Evolutionary conservation across 2,888 invertebrate species (phyloP).

Genomic region (Leptinotarsa peninsularis): DNA sequence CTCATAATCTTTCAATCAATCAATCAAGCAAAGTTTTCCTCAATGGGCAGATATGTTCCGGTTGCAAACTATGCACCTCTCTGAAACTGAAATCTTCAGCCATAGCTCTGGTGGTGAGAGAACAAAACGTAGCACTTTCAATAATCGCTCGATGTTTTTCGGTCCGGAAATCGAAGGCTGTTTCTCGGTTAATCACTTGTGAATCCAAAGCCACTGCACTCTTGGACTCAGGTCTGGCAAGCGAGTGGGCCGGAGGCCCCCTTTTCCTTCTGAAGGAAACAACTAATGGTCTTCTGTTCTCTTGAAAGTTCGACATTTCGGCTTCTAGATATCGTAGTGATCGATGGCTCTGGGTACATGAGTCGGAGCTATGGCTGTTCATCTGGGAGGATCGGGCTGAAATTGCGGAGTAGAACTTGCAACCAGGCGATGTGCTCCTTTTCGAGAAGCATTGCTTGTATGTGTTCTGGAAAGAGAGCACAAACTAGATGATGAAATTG

Average conservation of each 20-base stretch:
- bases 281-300: constrained; percentile 63
- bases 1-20: constrained; percentile 23
- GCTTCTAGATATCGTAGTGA: constrained; percentile 63
- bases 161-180: constrained; percentile 27
- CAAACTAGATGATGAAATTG: too few species aligned
- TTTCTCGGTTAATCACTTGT: background rate
- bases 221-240: constrained; percentile 32
- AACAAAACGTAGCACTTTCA: constrained; percentile 5
- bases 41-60: constrained; percentile 54
- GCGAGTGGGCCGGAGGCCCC: constrained; percentile 32
- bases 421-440: background rate
- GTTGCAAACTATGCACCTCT: constrained; percentile 51
- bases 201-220: constrained; percentile 13
- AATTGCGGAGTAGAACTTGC: constrained; percentile 20
- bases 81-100: constrained; percentile 43
- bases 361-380: constrained; percentile 27
- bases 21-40: constrained; percentile 21
- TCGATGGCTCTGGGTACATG: constrained; percentile 48
- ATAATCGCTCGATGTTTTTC: constrained; percentile 29
- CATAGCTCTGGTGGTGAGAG: background rate
- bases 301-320: constrained; percentile 61
- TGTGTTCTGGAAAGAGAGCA: background rate
- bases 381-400: constrained; percentile 21
- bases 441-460: constrained; percentile 24
- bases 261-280: constrained; percentile 62